Evolutionary conservation across 2,888 invertebrate genomes (phyloP).

Genomic region (Sinhomidia bicolor): DNA sequence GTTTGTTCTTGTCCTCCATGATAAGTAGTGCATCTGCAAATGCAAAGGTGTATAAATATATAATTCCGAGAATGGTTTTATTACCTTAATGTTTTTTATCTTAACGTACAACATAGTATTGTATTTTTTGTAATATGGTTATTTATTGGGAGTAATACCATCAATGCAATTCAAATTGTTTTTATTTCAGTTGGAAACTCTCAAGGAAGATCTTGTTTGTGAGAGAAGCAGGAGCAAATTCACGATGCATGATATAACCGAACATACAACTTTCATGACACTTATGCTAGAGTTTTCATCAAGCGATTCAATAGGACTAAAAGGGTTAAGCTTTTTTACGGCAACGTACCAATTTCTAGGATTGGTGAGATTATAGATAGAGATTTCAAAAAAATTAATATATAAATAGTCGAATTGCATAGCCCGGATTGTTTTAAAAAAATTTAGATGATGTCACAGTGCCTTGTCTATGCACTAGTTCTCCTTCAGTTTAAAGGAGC

Average conservation of each 20-base stretch:
- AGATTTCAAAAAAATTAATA: too few species aligned
- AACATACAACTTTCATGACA: background rate
- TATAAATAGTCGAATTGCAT: too few species aligned
- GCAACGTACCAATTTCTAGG: slow-evolving; percentile 47
- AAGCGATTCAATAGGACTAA: slow-evolving; percentile 27
- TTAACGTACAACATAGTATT: too few species aligned
- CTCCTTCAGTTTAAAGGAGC: slow-evolving; percentile 31
- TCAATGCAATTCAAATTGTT: background rate
- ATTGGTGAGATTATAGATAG: too few species aligned
- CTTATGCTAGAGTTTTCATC: slow-evolving; percentile 25
- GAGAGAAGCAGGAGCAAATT: background rate
- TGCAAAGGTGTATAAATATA: slow-evolving; percentile 26
- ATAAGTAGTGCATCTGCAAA: slow-evolving; percentile 43
- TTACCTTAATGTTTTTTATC: too few species aligned
- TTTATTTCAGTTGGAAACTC: background rate
- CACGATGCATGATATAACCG: background rate
- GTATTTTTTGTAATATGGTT: too few species aligned
- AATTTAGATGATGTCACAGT: slow-evolving; percentile 43
- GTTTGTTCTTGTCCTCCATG: slow-evolving; percentile 26
- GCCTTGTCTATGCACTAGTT: slow-evolving; percentile 32
- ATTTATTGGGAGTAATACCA: too few species aligned
- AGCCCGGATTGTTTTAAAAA: background rate
- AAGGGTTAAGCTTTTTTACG: slow-evolving; percentile 32
- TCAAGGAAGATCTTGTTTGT: slow-evolving; percentile 34
- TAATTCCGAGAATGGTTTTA: background rate